Conservation (phyloP, 2,888 invertebrate genomes). For the Sphaeridia pumilis region DNA sequence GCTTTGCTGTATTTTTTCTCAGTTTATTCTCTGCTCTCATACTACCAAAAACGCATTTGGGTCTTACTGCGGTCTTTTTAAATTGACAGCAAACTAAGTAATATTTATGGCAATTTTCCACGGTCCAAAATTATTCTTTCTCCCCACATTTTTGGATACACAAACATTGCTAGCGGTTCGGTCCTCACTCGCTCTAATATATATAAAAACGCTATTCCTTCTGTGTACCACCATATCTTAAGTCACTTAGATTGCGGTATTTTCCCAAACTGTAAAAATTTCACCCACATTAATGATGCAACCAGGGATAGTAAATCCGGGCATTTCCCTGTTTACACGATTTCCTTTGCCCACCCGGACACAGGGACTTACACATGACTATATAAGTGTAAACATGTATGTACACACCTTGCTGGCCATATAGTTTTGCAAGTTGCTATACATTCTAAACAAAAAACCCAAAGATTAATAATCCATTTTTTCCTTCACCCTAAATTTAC, state of each 20-base stretch:
- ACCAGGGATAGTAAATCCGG: too few species aligned
- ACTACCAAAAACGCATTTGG: too few species aligned
- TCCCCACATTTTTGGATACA: not conserved
- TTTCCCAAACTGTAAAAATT: too few species aligned
- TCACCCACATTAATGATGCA: too few species aligned
- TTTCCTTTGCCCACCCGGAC: too few species aligned
- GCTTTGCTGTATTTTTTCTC: too few species aligned
- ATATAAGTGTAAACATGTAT: too few species aligned
- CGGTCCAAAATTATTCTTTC: not conserved
- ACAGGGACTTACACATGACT: too few species aligned
- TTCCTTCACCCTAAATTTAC: slow-evolving; percentile 20
- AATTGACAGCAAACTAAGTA: not conserved
- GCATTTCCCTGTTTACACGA: too few species aligned
- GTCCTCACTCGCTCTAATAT: not conserved
- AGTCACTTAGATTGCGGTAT: too few species aligned
- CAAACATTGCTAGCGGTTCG: not conserved
- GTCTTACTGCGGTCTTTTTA: not conserved
- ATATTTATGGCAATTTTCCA: not conserved
- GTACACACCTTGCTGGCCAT: not conserved
- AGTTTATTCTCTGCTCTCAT: too few species aligned
- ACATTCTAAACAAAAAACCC: slow-evolving; percentile 13
- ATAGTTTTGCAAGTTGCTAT: not conserved
- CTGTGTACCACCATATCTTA: not conserved
- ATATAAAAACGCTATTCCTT: not conserved
- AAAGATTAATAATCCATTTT: slow-evolving; percentile 28